Conservation (phyloP, 2,113 vertebrate genomes). For the Entosphenus tridentatus region DNA sequence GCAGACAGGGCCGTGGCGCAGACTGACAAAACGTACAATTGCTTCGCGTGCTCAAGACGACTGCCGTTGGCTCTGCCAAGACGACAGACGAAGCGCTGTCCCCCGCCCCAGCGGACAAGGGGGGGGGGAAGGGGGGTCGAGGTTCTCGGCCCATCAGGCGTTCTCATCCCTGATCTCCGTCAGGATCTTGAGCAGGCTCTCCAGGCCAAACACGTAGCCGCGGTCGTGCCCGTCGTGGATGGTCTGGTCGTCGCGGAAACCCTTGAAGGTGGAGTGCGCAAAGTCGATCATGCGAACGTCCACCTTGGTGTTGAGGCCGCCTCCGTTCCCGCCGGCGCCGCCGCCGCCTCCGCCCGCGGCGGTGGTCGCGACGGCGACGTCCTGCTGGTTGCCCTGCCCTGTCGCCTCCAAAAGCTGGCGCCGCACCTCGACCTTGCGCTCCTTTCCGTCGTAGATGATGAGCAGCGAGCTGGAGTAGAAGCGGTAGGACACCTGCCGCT, state of each 20-base stretch:
- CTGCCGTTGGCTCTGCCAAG: too few species aligned
- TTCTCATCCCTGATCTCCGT: conserved; percentile 17
- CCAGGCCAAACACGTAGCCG: conserved; percentile 34
- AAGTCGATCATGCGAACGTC: conserved; percentile 41
- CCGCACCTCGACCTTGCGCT: conserved; percentile 9
- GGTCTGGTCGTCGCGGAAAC: conserved; percentile 17
- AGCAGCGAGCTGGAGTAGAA: conserved; percentile 45
- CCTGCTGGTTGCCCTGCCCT: not conserved
- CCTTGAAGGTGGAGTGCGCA: conserved; percentile 30
- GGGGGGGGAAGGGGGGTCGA: not conserved
- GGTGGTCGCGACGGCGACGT: not conserved
- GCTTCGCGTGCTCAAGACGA: too few species aligned
- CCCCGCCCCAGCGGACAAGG: too few species aligned
- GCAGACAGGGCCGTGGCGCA: too few species aligned
- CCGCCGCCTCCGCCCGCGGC: not conserved
- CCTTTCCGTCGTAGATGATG: conserved; percentile 31
- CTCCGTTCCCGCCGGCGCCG: not conserved
- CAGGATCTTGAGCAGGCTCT: conserved; percentile 35
- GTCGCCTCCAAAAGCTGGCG: conserved; percentile 3
- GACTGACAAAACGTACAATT: too few species aligned
- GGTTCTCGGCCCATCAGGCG: not conserved
- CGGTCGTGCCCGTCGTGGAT: conserved; percentile 25
- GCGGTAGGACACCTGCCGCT: conserved; percentile 29
- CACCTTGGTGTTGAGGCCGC: conserved; percentile 12
- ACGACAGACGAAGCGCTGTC: too few species aligned